A percentile compares a stretch with the other conserved stretches of the same genome.
Conservation (phyloP, 2,888 invertebrate genomes). For the Prostheceraeus crozeri region DNA sequence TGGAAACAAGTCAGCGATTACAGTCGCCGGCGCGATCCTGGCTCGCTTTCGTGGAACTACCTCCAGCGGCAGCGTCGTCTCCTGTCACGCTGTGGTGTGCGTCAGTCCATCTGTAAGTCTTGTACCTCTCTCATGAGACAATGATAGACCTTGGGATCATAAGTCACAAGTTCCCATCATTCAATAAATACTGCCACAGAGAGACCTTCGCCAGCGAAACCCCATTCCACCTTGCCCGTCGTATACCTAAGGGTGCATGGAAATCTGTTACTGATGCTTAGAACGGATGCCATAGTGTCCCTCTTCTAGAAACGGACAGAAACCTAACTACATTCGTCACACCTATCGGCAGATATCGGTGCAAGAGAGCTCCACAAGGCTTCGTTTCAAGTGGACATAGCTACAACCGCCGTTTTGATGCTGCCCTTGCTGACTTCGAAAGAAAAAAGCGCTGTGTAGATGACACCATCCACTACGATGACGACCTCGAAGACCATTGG, state of each 20-base stretch:
- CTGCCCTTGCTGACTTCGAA: conserved; percentile 36
- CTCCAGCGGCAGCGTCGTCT: too few species aligned
- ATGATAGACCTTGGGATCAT: too few species aligned
- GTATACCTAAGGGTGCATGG: conserved; percentile 39
- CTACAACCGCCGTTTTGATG: conserved; percentile 41
- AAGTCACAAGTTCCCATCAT: background rate
- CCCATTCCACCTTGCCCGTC: conserved; percentile 40
- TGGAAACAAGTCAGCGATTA: too few species aligned
- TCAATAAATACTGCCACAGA: conserved; percentile 15
- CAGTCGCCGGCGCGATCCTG: too few species aligned
- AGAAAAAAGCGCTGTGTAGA: conserved; percentile 40
- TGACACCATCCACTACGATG: conserved; percentile 27
- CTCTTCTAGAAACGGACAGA: conserved; percentile 40
- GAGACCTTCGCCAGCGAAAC: background rate
- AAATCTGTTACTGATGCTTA: conserved; percentile 40
- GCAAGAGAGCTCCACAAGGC: conserved; percentile 39
- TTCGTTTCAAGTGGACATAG: conserved; percentile 42
- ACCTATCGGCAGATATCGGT: conserved; percentile 39
- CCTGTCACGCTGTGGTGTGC: too few species aligned
- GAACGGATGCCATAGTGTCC: conserved; percentile 39
- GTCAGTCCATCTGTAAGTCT: too few species aligned
- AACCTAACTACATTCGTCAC: conserved; percentile 39
- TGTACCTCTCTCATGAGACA: too few species aligned
- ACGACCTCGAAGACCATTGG: conserved; percentile 22
- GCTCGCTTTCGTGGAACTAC: too few species aligned